Conservation (phyloP, 2,888 invertebrate species). For the Drosophila siamana region DNA sequence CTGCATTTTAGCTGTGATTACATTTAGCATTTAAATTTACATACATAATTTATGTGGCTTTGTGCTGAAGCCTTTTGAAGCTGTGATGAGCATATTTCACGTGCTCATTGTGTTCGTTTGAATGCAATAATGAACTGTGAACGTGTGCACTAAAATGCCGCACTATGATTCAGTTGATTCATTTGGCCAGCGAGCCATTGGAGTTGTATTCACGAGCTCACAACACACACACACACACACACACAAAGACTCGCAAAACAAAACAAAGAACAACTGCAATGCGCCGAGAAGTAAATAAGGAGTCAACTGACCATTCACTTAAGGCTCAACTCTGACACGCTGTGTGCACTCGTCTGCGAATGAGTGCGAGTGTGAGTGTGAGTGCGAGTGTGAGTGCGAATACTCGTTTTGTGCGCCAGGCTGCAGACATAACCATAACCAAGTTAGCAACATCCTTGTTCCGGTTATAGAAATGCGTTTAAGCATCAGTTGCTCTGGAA, state of each 20-base stretch:
- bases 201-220: constrained; percentile 22
- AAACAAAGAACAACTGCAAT: constrained; percentile 30
- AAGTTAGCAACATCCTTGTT: constrained; percentile 74
- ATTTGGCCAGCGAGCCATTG: constrained; percentile 3
- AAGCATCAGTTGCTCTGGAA: constrained; percentile 65
- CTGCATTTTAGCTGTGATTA: too few species aligned
- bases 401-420: constrained; percentile 5
- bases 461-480: constrained; percentile 77
- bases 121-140: too few species aligned
- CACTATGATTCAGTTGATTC: constrained; percentile 14
- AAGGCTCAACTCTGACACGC: constrained; percentile 13
- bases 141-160: background rate
- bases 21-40: too few species aligned
- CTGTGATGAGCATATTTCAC: too few species aligned
- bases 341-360: constrained; percentile 4
- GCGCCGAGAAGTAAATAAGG: constrained; percentile 43
- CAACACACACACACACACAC: background rate
- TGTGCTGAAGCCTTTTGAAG: too few species aligned
- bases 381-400: constrained; percentile 1
- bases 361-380: constrained; percentile 4
- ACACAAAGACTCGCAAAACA: too few species aligned
- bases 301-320: constrained; percentile 44
- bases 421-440: constrained; percentile 70
- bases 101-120: background rate
- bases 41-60: too few species aligned